These are phyloP conservation scores for Drosophila punjabiensis DNA, from an alignment of 1,140 invertebrate species.

Conservation along the genomic window DNA sequence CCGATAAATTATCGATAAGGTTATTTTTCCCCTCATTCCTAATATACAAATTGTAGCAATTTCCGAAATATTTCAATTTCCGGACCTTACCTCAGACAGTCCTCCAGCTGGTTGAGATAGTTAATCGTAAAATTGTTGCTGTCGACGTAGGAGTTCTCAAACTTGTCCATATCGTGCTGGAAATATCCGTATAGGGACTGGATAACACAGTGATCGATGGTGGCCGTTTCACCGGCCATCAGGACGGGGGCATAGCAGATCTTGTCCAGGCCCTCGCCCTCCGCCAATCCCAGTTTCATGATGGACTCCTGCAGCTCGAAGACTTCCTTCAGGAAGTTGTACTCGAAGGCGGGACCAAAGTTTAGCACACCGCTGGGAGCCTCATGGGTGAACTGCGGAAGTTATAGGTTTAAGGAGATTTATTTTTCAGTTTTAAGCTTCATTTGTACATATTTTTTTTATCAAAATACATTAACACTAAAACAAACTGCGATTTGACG, in stretches of 20 bases:
- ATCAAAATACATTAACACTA: neutral
- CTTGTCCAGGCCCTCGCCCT: conserved; percentile 88
- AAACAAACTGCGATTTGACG: neutral
- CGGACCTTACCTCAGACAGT: conserved; percentile 85
- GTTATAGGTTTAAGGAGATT: neutral
- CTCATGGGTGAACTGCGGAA: conserved; percentile 72
- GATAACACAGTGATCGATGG: conserved; percentile 90
- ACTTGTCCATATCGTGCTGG: conserved; percentile 87
- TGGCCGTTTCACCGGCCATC: conserved; percentile 87
- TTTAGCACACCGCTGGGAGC: conserved; percentile 70
- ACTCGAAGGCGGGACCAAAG: conserved; percentile 90
- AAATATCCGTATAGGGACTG: conserved; percentile 94
- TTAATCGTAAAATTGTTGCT: conserved; percentile 71
- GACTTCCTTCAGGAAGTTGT: conserved; percentile 89
- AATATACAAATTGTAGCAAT: too few relatives aligned
- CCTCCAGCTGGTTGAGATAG: conserved; percentile 86
- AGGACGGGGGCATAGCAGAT: conserved; percentile 94
- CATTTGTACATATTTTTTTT: neutral
- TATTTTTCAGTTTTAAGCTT: neutral
- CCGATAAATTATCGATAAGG: neutral
- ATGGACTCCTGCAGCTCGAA: conserved; percentile 89
- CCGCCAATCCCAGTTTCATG: conserved; percentile 85
- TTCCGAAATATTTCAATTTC: neutral
- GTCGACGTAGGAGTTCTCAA: conserved; percentile 84
- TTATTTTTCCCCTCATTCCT: too few relatives aligned